Evolutionary conservation across 2,113 vertebrate genomes (phyloP).

Genomic region (Aegithalos caudatus): DNA sequence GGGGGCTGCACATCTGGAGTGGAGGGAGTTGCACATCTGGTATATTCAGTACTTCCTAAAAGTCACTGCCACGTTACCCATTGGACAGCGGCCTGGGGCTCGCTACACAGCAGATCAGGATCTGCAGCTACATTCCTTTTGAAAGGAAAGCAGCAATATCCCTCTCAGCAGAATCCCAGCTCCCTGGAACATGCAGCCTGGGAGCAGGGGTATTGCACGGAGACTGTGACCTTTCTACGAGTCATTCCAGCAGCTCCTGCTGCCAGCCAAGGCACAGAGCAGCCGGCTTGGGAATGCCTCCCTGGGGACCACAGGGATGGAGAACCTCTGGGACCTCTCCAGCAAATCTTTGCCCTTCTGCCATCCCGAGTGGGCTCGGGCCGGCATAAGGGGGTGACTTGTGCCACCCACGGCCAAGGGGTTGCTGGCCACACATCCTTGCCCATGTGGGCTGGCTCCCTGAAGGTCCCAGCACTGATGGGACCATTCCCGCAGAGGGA

Average conservation of each 20-base stretch:
- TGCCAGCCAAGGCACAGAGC: fast-evolving
- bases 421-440: background rate
- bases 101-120: background rate
- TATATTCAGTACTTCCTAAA: slow-evolving; percentile 56
- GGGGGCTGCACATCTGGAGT: background rate
- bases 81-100: slow-evolving; percentile 1
- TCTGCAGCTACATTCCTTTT: background rate
- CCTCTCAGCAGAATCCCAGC: background rate
- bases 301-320: background rate
- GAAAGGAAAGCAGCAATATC: background rate
- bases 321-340: background rate
- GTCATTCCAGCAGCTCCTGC: background rate
- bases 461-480: background rate
- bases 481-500: background rate
- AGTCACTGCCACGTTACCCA: slow-evolving; percentile 45
- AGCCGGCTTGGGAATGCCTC: background rate
- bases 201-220: background rate
- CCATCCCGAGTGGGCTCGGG: fast-evolving
- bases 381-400: background rate
- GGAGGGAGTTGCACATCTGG: slow-evolving; percentile 11
- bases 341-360: background rate
- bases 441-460: background rate
- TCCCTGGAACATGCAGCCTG: background rate
- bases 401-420: background rate
- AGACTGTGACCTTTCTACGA: background rate